Evolutionary conservation across 2,888 invertebrate species (phyloP), one percentile per base, ranked within the genome.

Genomic region (Cordilura impudica): DNA sequence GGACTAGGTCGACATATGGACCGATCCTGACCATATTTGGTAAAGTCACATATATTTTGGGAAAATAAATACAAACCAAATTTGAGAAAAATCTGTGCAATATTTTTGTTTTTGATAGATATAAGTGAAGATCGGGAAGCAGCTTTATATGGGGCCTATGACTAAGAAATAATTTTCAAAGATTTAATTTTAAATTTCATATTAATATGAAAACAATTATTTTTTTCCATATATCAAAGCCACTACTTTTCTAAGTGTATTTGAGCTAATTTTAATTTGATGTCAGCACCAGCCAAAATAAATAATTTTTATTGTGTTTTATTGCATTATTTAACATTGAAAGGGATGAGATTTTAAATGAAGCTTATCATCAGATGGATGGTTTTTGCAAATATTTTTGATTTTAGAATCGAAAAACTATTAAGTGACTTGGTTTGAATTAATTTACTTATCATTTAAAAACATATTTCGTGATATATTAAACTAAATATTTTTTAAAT

Each of bases 351-450:
- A 56, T 21, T 69, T 69, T 58, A 69, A 58, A 51, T 69, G 69
- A 31, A 18, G 69, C 39, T 58, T 58, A 58, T 49, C 58, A 35
- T 47, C 31, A 26, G 35, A 4, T 35, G 35, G n/a, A 12, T 35
- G 10, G 5, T 31, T 45, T 18, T 18, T 26, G n/a, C n/a, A n/a
- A n/a, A n/a, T n/a, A n/a, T 54, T 29, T 47, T 29, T 49, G 31
- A 35, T 58, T 58, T 58, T 58, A 18, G 26, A 39, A 70, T 70
- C 39, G 49, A 60, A 51, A 70, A 70, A 70, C 35, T 19, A 56
- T 56, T 35, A 10, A 19, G 2, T 35, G 2, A 2, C 26, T 8
- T n/a, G n/a, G 1, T 49, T 49, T 18, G 4, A 8, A 39, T 21
- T 2, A 29, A 21, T 29, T 29, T 49, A 7, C 23, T 39, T 26